Evolutionary conservation across 2,888 invertebrate species (phyloP).

Genomic region (Plagiodera versicolora): DNA sequence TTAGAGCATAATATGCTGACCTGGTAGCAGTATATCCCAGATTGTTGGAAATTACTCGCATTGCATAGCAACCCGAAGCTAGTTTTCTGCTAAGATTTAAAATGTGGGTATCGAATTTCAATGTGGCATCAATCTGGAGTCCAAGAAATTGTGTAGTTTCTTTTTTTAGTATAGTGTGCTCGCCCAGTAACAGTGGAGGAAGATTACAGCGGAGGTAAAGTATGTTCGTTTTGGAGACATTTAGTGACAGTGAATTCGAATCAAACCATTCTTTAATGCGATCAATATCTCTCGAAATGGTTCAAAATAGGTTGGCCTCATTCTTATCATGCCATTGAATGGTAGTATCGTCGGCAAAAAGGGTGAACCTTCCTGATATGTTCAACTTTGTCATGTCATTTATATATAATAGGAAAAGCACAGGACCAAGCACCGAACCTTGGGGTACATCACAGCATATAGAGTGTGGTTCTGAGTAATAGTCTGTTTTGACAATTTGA

Average conservation of each 20-base stretch:
- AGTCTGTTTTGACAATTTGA: not conserved
- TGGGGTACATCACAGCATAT: not conserved
- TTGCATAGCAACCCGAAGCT: not conserved
- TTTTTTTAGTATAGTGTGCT: not conserved
- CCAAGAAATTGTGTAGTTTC: not conserved
- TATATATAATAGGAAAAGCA: not conserved
- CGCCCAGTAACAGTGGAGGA: not conserved
- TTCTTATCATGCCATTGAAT: slow-evolving; percentile 5
- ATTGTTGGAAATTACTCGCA: not conserved
- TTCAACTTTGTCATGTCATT: not conserved
- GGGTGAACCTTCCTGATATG: not conserved
- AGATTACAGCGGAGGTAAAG: not conserved
- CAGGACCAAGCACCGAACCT: not conserved
- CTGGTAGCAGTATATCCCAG: not conserved
- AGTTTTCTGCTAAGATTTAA: not conserved
- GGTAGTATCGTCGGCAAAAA: slow-evolving; percentile 5
- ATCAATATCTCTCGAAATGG: slow-evolving; percentile 1
- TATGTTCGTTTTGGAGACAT: not conserved
- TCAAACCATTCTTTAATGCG: not conserved
- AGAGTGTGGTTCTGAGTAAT: too few relatives aligned
- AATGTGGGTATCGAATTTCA: not conserved
- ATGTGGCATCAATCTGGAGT: not conserved
- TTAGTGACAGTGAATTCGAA: not conserved
- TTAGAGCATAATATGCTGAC: not conserved
- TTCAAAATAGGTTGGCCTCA: not conserved